phyloP scores from a whole-genome alignment of 2,888 invertebrate genomes.

The Ptychoptera contaminata region DNA sequence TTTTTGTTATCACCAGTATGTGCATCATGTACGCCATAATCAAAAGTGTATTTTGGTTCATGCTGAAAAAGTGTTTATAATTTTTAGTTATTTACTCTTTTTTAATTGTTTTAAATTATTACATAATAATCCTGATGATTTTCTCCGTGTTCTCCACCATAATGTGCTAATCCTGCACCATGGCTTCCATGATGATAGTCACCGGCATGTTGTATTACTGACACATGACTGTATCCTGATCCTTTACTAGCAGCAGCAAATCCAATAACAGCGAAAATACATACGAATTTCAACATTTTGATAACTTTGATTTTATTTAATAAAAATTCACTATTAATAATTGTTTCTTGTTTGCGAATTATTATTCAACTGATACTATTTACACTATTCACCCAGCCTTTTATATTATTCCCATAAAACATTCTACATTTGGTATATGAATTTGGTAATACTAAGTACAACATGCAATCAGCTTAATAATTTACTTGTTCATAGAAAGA shows the following conservation, averaged over 20 bases:
- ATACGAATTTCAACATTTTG: too few species aligned
- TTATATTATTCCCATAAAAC: too few species aligned
- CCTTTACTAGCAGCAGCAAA: neutral
- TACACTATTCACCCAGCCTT: too few species aligned
- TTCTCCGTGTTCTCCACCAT: constrained; percentile 20
- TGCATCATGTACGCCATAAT: constrained; percentile 34
- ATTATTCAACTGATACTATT: too few species aligned
- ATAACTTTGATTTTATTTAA: too few species aligned
- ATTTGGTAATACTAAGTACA: too few species aligned
- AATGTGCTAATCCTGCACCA: constrained; percentile 1
- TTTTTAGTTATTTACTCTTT: neutral
- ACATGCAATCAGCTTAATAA: too few species aligned
- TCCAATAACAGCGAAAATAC: neutral
- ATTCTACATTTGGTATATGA: too few species aligned
- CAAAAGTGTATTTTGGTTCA: constrained; percentile 32
- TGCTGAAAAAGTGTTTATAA: constrained; percentile 14
- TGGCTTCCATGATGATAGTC: neutral
- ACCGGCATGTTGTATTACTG: neutral
- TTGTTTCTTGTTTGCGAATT: too few species aligned
- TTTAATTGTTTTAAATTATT: neutral
- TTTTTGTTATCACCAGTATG: constrained; percentile 34
- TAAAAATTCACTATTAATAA: too few species aligned
- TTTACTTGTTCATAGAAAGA: too few species aligned
- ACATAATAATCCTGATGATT: constrained; percentile 15
- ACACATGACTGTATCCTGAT: neutral